These are phyloP conservation scores for Protonemura montana DNA, from an alignment of 2,888 invertebrate species.

Conservation along the genomic window DNA sequence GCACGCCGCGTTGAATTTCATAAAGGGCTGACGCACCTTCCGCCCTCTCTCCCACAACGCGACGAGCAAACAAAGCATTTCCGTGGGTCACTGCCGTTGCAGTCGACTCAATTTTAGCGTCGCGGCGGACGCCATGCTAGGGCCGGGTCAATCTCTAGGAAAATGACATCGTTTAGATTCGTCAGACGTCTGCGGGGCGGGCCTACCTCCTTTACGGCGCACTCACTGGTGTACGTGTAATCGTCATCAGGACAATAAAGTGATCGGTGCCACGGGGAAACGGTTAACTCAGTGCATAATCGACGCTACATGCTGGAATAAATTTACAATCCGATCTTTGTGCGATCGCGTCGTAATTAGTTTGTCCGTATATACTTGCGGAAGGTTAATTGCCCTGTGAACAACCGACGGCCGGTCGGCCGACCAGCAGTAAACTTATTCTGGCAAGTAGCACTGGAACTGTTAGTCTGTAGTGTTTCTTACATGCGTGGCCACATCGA, in stretches of 20 bases:
- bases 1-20: slow-evolving; percentile 25
- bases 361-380: not conserved
- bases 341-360: not conserved
- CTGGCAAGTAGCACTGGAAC: not conserved
- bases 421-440: not conserved
- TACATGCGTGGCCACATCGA: not conserved
- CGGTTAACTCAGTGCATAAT: no score
- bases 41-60: not conserved
- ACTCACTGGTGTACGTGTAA: not conserved
- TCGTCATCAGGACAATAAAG: not conserved
- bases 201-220: not conserved
- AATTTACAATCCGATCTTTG: slow-evolving; percentile 7
- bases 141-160: not conserved
- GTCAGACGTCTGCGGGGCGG: not conserved
- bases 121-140: not conserved
- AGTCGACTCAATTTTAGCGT: not conserved
- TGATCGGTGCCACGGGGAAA: not conserved
- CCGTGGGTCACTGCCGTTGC: not conserved
- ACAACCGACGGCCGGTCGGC: not conserved
- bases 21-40: not conserved
- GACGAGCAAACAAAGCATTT: not conserved
- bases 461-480: not conserved
- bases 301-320: not conserved
- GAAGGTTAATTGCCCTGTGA: not conserved
- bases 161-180: not conserved